Conservation (phyloP, 2,888 invertebrate species). For the Leptinotarsa peninsularis region DNA sequence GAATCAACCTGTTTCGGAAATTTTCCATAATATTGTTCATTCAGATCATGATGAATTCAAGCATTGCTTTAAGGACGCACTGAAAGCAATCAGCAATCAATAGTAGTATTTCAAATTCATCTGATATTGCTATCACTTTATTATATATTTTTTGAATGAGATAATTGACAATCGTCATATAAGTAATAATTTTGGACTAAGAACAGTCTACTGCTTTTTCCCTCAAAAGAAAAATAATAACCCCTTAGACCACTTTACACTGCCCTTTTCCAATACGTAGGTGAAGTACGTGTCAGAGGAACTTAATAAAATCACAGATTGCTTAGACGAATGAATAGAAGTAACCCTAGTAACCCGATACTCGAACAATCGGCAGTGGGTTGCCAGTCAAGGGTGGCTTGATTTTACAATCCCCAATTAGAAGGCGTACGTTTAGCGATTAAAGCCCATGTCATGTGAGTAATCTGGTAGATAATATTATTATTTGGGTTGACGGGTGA, state of each 20-base stretch:
- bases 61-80: no score
- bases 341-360: constrained; percentile 58
- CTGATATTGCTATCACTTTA: no score
- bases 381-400: constrained; percentile 60
- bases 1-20: no score
- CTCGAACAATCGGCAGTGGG: constrained; percentile 56
- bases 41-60: no score
- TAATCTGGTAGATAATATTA: constrained; percentile 51
- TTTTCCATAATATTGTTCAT: no score
- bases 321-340: constrained; percentile 52
- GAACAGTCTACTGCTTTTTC: neutral
- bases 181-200: neutral
- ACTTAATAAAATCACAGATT: constrained; percentile 55
- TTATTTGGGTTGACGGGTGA: constrained; percentile 40
- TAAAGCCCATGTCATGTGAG: constrained; percentile 52
- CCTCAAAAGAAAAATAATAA: no score
- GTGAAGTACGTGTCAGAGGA: constrained; percentile 47
- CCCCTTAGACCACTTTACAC: neutral
- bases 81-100: no score
- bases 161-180: no score
- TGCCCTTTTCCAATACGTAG: constrained; percentile 23
- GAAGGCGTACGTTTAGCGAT: constrained; percentile 56
- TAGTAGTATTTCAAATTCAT: no score
- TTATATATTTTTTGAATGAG: no score
- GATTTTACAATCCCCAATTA: constrained; percentile 65